A percentile compares a stretch with the other conserved stretches of the same genome.
Conservation (phyloP, 1,140 invertebrate genomes). For the Drosophila tropicalis region DNA sequence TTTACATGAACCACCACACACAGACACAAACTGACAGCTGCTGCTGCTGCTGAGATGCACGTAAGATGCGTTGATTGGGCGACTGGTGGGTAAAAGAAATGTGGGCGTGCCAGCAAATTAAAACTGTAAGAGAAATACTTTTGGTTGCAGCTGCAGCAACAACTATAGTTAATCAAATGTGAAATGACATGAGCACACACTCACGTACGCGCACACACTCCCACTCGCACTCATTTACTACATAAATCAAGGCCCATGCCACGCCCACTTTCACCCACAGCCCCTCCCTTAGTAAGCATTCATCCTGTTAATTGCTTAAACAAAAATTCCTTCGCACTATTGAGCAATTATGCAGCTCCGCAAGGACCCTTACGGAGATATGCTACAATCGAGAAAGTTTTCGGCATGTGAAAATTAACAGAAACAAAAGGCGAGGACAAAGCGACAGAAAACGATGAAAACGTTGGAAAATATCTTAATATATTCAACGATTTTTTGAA, state of each 20-base stretch:
- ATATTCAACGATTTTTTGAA: conserved; percentile 59
- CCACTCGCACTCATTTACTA: conserved; percentile 17
- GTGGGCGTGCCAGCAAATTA: conserved; percentile 38
- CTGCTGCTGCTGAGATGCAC: conserved; percentile 67
- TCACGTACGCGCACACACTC: conserved; percentile 27
- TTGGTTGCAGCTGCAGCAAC: conserved; percentile 47
- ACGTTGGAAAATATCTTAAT: conserved; percentile 70
- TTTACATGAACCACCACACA: conserved; percentile 45
- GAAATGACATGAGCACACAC: conserved; percentile 52
- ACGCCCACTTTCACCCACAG: conserved; percentile 1
- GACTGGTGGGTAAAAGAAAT: neutral
- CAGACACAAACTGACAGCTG: conserved; percentile 53
- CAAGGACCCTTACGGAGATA: conserved; percentile 20
- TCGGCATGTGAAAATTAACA: conserved; percentile 41
- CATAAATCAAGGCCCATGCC: conserved; percentile 57
- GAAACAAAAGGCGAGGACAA: conserved; percentile 26
- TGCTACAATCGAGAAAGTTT: conserved; percentile 20
- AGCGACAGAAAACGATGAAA: conserved; percentile 34
- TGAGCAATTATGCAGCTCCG: conserved; percentile 65
- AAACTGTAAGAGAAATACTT: conserved; percentile 69
- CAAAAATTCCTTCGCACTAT: conserved; percentile 65
- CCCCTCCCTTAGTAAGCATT: conserved; percentile 17
- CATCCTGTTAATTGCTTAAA: conserved; percentile 71
- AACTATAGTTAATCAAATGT: conserved; percentile 73
- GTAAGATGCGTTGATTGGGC: conserved; percentile 47